Evolutionary conservation across 2,888 invertebrate genomes (phyloP).

Genomic region (Philhelius pedissequus): DNA sequence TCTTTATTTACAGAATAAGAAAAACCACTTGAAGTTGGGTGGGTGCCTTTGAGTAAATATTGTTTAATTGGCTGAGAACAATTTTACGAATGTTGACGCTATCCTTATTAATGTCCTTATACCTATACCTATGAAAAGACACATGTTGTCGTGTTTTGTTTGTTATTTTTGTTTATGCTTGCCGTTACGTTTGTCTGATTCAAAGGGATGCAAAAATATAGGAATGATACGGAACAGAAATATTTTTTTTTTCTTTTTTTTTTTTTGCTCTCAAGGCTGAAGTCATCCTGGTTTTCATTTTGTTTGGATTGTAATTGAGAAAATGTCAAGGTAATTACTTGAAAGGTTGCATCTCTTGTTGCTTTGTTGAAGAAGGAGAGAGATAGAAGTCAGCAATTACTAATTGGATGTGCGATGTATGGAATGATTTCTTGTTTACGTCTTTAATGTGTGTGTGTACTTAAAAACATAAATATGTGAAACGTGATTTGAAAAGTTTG

Average conservation of each 20-base stretch:
- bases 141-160: slow-evolving; percentile 19
- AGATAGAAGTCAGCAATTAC: slow-evolving; percentile 10
- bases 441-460: slow-evolving; percentile 19
- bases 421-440: slow-evolving; percentile 3
- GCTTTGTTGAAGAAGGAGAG: background rate
- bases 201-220: background rate
- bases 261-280: slow-evolving; percentile 17
- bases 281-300: background rate
- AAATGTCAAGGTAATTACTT: slow-evolving; percentile 68
- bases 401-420: slow-evolving; percentile 46
- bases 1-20: slow-evolving; percentile 13
- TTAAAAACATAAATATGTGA: background rate
- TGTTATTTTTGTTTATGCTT: background rate
- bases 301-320: slow-evolving; percentile 64
- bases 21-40: slow-evolving; percentile 49
- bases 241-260: too few relatives aligned
- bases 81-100: slow-evolving; percentile 36
- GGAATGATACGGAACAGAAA: background rate
- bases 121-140: too few relatives aligned
- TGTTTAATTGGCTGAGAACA: slow-evolving; percentile 65
- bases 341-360: slow-evolving; percentile 33
- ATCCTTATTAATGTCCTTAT: slow-evolving; percentile 19
- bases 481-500: slow-evolving; percentile 63
- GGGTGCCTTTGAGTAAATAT: slow-evolving; percentile 59
- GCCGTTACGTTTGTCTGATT: background rate